Conservation (phyloP, 2,797 vertebrate genomes). For the Phalanger gymnotis region DNA sequence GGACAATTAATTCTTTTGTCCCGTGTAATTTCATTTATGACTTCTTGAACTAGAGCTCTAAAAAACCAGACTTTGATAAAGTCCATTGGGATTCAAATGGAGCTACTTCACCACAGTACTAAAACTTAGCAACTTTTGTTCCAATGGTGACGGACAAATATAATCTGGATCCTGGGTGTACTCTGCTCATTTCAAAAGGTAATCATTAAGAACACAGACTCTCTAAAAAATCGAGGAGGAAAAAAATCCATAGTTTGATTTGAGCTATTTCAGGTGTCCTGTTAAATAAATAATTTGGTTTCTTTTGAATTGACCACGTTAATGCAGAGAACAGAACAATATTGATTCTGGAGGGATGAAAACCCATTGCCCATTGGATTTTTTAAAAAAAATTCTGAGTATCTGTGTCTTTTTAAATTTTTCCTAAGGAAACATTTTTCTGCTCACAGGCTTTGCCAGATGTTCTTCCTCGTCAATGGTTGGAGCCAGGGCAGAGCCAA, state of each 20-base stretch:
- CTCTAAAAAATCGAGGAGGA: background rate
- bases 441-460: constrained; percentile 58
- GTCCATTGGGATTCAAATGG: no score
- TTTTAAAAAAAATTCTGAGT: constrained; percentile 34
- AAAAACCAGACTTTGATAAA: no score
- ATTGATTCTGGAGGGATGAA: constrained; percentile 36
- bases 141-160: background rate
- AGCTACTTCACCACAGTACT: background rate
- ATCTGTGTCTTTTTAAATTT: background rate
- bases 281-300: background rate
- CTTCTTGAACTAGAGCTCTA: no score
- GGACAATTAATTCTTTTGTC: no score
- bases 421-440: constrained; percentile 63
- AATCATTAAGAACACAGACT: background rate
- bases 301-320: background rate
- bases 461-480: constrained; percentile 62
- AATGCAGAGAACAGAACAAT: constrained; percentile 13
- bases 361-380: constrained; percentile 17
- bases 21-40: no score
- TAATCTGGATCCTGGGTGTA: background rate
- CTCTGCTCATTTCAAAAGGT: background rate
- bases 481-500: constrained; percentile 63
- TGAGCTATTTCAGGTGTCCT: background rate
- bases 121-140: background rate
- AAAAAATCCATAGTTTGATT: background rate